These are phyloP conservation scores for Hippoglossus hippoglossus DNA, from an alignment of 2,797 vertebrate genomes.

Conservation along the genomic window DNA sequence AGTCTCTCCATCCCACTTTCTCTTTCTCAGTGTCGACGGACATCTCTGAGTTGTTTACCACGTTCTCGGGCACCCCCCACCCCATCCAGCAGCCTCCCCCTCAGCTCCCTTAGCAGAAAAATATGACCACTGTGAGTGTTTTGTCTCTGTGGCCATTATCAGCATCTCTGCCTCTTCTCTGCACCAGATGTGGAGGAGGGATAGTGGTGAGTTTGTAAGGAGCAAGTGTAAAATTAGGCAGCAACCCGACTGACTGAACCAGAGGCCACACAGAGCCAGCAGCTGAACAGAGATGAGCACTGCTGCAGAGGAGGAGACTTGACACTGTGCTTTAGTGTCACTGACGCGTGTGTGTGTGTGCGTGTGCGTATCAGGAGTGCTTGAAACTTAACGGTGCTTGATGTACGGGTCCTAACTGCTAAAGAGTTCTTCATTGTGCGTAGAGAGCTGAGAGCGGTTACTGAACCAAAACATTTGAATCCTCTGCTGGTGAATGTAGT, in stretches of 20 bases:
- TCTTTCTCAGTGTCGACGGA: constrained; percentile 43
- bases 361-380: constrained; percentile 10
- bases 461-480: constrained; percentile 33
- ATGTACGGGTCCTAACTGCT: constrained; percentile 9
- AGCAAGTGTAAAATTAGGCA: constrained; percentile 61
- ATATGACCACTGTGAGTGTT: constrained; percentile 45
- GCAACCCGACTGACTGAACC: constrained; percentile 60
- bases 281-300: constrained; percentile 42
- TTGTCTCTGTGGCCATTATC: constrained; percentile 42
- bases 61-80: neutral
- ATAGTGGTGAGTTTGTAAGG: constrained; percentile 72
- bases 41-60: constrained; percentile 57
- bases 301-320: constrained; percentile 29
- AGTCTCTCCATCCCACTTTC: constrained; percentile 36
- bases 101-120: constrained; percentile 22
- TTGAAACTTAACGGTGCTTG: constrained; percentile 28
- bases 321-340: neutral
- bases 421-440: constrained; percentile 34
- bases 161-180: constrained; percentile 17
- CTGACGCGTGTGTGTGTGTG: constrained; percentile 9
- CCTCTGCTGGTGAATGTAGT: constrained; percentile 39
- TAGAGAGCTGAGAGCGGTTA: neutral
- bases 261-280: constrained; percentile 37
- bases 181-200: constrained; percentile 68
- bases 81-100: neutral